These are phyloP conservation scores for silkworm (Bombyx mori) DNA, from an alignment of 1,140 invertebrate genomes.

Conservation along the genomic window DNA sequence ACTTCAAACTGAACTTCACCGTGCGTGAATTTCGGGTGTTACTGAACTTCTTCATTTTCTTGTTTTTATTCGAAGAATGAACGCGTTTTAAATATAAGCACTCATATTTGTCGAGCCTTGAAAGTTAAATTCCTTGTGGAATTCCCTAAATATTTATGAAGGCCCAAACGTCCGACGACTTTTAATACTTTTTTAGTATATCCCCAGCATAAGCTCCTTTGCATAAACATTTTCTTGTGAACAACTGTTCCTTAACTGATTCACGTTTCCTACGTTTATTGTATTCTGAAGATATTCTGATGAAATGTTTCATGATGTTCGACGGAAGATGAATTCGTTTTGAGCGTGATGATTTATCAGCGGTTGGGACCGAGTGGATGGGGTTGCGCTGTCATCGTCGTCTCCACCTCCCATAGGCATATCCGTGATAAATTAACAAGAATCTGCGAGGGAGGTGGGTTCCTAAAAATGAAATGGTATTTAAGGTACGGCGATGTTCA, in stretches of 20 bases:
- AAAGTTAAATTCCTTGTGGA: conserved; percentile 45
- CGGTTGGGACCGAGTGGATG: conserved; percentile 21
- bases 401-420: conserved; percentile 29
- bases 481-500: too few species aligned
- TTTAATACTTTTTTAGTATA: conserved; percentile 46
- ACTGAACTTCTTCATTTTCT: too few species aligned
- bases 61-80: too few species aligned
- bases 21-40: too few species aligned
- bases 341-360: conserved; percentile 49
- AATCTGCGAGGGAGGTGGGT: conserved; percentile 28
- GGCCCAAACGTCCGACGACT: conserved; percentile 30
- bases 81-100: too few species aligned
- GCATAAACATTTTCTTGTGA: conserved; percentile 21
- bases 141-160: conserved; percentile 61
- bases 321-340: conserved; percentile 45
- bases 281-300: conserved; percentile 3
- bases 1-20: too few species aligned
- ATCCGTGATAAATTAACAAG: conserved; percentile 46
- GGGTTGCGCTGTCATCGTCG: conserved; percentile 36
- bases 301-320: conserved; percentile 16
- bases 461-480: conserved; percentile 22
- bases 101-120: background rate
- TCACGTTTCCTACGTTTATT: conserved; percentile 4
- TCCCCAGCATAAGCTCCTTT: conserved; percentile 23
- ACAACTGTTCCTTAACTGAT: conserved; percentile 5